Evolutionary conservation across 2,888 invertebrate species (phyloP).

Genomic region (Thera britannica): DNA sequence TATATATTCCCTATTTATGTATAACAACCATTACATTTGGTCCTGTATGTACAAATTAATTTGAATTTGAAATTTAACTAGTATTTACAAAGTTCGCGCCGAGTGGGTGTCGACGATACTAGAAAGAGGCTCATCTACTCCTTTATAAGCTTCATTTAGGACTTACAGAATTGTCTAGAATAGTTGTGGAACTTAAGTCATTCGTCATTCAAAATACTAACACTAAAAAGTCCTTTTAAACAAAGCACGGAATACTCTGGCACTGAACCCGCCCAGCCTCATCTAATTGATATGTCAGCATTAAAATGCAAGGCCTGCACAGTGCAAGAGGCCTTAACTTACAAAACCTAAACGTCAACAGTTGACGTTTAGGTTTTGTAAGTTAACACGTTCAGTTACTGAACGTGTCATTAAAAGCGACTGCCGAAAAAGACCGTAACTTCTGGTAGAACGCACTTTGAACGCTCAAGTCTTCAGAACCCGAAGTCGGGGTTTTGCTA

Average conservation of each 20-base stretch:
- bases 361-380: no score
- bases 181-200: neutral
- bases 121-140: neutral
- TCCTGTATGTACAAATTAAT: slow-evolving; percentile 77
- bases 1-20: slow-evolving; percentile 54
- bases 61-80: slow-evolving; percentile 76
- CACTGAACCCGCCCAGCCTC: no score
- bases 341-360: neutral
- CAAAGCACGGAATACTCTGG: neutral
- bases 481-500: no score
- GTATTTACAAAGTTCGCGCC: slow-evolving; percentile 66
- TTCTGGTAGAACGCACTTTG: no score
- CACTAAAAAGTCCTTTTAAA: neutral
- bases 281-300: slow-evolving; percentile 14
- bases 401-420: neutral
- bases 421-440: no score
- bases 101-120: slow-evolving; percentile 12
- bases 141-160: neutral
- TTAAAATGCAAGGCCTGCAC: neutral
- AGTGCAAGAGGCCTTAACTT: neutral
- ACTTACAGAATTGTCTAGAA: neutral
- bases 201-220: slow-evolving; percentile 5
- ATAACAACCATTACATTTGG: slow-evolving; percentile 62
- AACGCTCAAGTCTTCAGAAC: no score
- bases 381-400: no score